phyloP scores from a whole-genome alignment of 53 echinoderm and acorn worm species.

The Antedon mediterranea region DNA sequence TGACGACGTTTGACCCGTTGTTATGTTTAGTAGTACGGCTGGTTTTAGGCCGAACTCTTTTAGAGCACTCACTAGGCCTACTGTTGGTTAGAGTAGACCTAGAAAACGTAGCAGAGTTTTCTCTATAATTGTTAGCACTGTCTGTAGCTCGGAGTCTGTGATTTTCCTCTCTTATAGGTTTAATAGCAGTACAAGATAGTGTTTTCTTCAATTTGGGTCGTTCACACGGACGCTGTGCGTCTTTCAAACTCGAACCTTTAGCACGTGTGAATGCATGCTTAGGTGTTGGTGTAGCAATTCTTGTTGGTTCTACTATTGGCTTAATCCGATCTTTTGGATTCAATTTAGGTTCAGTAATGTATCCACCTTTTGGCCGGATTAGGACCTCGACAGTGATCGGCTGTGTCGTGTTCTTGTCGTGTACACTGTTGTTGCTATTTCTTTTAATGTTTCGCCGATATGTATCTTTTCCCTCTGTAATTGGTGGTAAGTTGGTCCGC shows the following conservation, averaged over 20 bases:
- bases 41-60: background rate
- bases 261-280: background rate
- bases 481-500: background rate
- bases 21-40: background rate
- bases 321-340: background rate
- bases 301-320: background rate
- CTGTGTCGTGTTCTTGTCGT: background rate
- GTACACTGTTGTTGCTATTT: background rate
- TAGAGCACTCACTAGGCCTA: background rate
- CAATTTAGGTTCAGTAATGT: background rate
- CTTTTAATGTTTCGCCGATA: background rate
- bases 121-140: background rate
- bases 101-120: background rate
- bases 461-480: background rate
- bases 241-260: background rate
- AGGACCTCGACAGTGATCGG: background rate
- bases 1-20: too few species aligned
- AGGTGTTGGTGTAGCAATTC: background rate
- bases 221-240: background rate
- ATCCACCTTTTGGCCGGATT: background rate
- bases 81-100: background rate
- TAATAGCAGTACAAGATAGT: background rate
- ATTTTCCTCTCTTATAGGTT: background rate
- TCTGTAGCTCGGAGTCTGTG: background rate
- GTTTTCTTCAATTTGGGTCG: background rate